Evolutionary conservation across 2,797 vertebrate genomes (phyloP).

Genomic region (Otolemur crassicaudatus): DNA sequence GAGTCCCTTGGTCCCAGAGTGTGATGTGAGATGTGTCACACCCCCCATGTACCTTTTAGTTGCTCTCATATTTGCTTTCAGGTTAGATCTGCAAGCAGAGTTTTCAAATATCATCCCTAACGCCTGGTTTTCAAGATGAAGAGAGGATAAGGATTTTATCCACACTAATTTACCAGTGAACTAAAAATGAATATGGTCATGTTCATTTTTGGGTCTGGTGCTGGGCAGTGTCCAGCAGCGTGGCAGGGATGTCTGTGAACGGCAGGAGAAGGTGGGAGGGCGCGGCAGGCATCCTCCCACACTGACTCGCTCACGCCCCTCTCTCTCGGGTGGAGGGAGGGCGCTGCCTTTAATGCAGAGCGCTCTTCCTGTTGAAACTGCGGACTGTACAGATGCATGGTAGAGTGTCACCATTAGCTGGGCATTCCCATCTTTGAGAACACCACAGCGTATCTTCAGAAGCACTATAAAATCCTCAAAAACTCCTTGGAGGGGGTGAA

Average conservation of each 20-base stretch:
- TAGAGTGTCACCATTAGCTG: neutral
- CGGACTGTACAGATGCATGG: fast-evolving
- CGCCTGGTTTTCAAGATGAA: constrained; percentile 14
- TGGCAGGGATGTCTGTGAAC: fast-evolving
- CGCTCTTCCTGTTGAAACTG: neutral
- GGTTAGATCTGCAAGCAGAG: neutral
- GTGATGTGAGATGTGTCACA: neutral
- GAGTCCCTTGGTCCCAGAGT: neutral
- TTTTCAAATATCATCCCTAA: neutral
- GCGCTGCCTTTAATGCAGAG: neutral
- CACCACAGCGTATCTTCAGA: neutral
- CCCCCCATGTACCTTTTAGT: neutral
- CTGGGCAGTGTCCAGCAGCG: fast-evolving
- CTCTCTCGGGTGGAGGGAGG: fast-evolving
- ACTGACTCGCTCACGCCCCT: fast-evolving
- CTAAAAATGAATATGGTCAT: neutral
- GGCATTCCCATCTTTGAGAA: neutral
- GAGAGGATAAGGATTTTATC: neutral
- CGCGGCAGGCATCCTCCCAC: neutral
- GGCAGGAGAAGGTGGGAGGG: neutral
- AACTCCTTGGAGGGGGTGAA: neutral
- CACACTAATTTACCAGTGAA: neutral
- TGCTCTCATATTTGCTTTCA: constrained; percentile 32
- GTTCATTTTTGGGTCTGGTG: neutral
- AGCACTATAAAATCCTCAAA: neutral